Percentiles rank a stretch among this genome's conserved stretches.
These are phyloP conservation scores for Dryobota labecula DNA, from an alignment of 2,888 invertebrate species.

Conservation along the genomic window DNA sequence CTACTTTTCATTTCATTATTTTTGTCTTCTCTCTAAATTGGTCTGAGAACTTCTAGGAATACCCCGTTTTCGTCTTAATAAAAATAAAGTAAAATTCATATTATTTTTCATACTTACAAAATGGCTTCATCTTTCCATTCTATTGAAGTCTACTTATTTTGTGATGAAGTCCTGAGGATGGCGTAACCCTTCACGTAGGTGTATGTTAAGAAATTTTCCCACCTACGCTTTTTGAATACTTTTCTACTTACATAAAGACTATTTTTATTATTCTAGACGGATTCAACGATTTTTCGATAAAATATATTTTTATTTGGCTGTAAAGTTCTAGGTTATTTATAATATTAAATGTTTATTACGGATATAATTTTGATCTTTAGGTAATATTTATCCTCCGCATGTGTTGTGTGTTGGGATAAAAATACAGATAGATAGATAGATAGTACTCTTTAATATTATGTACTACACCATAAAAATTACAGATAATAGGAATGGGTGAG, in stretches of 20 bases:
- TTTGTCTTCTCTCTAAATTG: neutral
- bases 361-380: neutral
- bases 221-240: neutral
- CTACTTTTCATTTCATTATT: slow-evolving; percentile 4
- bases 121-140: slow-evolving; percentile 14
- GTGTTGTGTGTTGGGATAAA: neutral
- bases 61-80: neutral
- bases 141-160: neutral
- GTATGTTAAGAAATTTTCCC: neutral
- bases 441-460: too few relatives aligned
- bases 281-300: neutral
- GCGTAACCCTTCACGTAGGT: neutral
- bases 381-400: neutral
- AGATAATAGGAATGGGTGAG: too few relatives aligned
- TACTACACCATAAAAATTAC: too few relatives aligned
- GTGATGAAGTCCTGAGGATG: neutral
- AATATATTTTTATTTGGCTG: neutral
- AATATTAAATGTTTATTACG: neutral
- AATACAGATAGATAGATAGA: too few relatives aligned
- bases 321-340: neutral
- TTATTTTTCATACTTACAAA: neutral
- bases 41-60: neutral
- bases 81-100: neutral
- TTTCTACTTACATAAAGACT: neutral
- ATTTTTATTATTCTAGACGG: slow-evolving; percentile 10